Conservation (phyloP, 2,113 vertebrate species). For the Nanger granti region DNA sequence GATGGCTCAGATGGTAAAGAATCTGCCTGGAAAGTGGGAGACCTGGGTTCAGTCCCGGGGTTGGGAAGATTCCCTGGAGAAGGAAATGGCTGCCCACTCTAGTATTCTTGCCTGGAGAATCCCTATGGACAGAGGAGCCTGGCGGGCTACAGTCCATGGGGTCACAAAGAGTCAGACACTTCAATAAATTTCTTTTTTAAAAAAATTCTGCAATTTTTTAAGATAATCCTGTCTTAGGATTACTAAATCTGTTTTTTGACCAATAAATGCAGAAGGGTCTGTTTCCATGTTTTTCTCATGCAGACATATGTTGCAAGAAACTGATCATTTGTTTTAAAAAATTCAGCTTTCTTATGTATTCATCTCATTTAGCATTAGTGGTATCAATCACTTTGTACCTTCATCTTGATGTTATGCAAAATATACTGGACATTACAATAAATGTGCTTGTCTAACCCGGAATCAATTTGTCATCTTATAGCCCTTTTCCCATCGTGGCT, state of each 20-base stretch:
- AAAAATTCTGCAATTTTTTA: background rate
- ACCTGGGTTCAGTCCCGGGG: background rate
- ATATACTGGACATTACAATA: no score
- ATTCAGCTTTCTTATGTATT: background rate
- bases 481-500: background rate
- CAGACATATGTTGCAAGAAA: background rate
- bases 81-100: background rate
- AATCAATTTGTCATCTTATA: background rate
- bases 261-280: background rate
- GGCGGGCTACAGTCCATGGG: background rate
- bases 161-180: background rate
- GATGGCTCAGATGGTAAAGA: background rate
- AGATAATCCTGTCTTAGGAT: background rate
- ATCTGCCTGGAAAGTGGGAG: background rate
- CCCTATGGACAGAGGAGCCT: background rate
- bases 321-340: constrained; percentile 6
- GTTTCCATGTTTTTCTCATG: background rate
- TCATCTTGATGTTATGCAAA: no score
- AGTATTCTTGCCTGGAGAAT: background rate
- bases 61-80: background rate
- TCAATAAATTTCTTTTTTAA: background rate
- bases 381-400: background rate
- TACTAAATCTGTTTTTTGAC: background rate
- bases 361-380: background rate
- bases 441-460: no score